Evolutionary conservation across 1,140 invertebrate species (phyloP).

Genomic region (Chionoecetes opilio): DNA sequence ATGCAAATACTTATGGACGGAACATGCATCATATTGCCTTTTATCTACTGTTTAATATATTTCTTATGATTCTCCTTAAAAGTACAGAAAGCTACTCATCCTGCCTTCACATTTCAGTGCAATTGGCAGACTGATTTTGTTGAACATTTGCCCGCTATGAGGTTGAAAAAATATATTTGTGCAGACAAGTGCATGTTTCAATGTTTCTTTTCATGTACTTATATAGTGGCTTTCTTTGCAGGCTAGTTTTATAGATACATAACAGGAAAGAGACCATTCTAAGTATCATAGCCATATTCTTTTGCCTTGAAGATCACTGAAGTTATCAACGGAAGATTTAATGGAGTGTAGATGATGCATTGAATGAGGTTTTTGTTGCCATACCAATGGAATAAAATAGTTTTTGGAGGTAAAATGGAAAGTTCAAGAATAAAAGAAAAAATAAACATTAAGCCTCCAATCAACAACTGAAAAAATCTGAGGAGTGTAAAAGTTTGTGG

Average conservation of each 20-base stretch:
- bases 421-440: not conserved
- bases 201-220: not conserved
- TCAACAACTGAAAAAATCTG: constrained; percentile 10
- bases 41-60: constrained; percentile 37
- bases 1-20: constrained; percentile 68
- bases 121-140: constrained; percentile 11
- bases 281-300: too few relatives aligned
- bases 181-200: constrained; percentile 2
- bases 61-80: constrained; percentile 32
- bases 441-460: not conserved
- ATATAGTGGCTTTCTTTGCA: not conserved
- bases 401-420: not conserved
- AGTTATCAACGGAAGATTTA: not conserved
- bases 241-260: not conserved
- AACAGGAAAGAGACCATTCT: not conserved
- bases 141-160: not conserved
- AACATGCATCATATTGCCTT: constrained; percentile 22
- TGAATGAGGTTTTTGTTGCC: too few relatives aligned
- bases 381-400: too few relatives aligned
- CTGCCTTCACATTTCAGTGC: constrained; percentile 38
- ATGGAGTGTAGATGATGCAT: too few relatives aligned
- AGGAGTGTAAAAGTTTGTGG: constrained; percentile 45
- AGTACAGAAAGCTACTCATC: constrained; percentile 40
- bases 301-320: not conserved
- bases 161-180: not conserved